A percentile compares a stretch with the other conserved stretches of the same genome.
These are phyloP conservation scores for Nephotettix cincticeps DNA, from an alignment of 1,140 invertebrate species.

Conservation along the genomic window DNA sequence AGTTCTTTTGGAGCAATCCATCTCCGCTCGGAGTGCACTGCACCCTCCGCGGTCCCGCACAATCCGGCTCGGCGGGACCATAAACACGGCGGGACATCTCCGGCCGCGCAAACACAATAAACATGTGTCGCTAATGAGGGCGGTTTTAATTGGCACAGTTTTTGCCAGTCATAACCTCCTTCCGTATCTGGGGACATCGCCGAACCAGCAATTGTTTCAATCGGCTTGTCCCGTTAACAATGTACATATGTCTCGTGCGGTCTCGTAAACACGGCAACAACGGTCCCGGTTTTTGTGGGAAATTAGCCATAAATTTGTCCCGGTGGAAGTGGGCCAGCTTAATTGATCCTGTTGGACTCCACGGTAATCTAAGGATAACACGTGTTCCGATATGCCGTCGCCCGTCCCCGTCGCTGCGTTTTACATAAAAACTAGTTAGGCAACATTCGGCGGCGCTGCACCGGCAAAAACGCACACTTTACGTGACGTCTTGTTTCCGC, in stretches of 20 bases:
- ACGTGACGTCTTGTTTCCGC: too few relatives aligned
- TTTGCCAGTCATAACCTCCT: constrained; percentile 11
- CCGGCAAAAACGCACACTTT: too few relatives aligned
- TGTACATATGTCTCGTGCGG: background rate
- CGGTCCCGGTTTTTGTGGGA: background rate
- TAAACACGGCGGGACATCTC: too few relatives aligned
- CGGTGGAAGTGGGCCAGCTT: too few relatives aligned
- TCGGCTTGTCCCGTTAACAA: background rate
- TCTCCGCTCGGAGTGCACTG: too few relatives aligned
- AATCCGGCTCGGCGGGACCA: too few relatives aligned
- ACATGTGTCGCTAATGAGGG: constrained; percentile 2
- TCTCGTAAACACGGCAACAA: constrained; percentile 7
- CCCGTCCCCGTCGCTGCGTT: background rate
- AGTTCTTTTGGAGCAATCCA: too few relatives aligned
- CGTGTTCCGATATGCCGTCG: background rate
- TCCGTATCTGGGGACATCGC: background rate
- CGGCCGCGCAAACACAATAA: background rate
- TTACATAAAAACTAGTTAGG: constrained; percentile 1
- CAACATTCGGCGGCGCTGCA: background rate
- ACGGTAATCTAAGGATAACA: background rate
- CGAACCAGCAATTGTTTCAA: constrained; percentile 16
- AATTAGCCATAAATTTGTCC: constrained; percentile 21
- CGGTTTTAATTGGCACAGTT: constrained; percentile 9
- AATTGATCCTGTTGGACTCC: too few relatives aligned
- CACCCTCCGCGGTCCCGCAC: too few relatives aligned